phyloP scores from a whole-genome alignment of 2,888 invertebrate genomes.

The Morpho deidamia region DNA sequence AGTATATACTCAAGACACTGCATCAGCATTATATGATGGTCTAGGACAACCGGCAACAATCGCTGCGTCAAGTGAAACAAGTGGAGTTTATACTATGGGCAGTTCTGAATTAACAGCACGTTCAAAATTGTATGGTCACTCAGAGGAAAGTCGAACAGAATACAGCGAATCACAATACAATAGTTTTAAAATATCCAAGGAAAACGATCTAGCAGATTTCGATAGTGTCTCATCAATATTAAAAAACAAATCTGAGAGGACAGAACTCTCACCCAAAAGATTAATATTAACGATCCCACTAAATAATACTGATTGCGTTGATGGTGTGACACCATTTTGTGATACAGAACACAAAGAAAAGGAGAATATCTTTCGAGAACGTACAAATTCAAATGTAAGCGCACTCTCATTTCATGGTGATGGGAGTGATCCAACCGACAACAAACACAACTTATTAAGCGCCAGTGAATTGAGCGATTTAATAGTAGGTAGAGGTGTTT shows the following conservation, averaged over 20 bases:
- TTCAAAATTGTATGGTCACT: constrained; percentile 77
- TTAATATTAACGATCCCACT: constrained; percentile 41
- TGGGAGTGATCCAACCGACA: constrained; percentile 92
- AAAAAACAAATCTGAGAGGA: constrained; percentile 71
- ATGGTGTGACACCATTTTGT: constrained; percentile 53
- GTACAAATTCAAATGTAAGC: constrained; percentile 89
- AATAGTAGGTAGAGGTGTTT: constrained; percentile 88
- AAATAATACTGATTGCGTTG: constrained; percentile 70
- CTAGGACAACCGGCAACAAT: constrained; percentile 77
- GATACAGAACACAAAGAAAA: constrained; percentile 66
- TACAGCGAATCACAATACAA: constrained; percentile 77
- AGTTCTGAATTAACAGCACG: constrained; percentile 80
- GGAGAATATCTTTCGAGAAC: constrained; percentile 76
- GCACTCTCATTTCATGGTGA: constrained; percentile 91
- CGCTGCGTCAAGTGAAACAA: constrained; percentile 87
- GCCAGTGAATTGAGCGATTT: constrained; percentile 91
- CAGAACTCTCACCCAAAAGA: constrained; percentile 42
- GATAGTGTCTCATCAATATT: constrained; percentile 72
- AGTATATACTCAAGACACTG: constrained; percentile 78
- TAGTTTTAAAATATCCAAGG: constrained; percentile 74
- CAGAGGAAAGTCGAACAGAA: constrained; percentile 63
- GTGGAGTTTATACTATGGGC: constrained; percentile 90
- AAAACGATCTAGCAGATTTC: constrained; percentile 70
- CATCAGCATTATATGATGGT: constrained; percentile 78
- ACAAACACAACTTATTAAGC: constrained; percentile 85